Conservation (phyloP, 92 coral and sea anemone species). For the Ricordea florida region DNA sequence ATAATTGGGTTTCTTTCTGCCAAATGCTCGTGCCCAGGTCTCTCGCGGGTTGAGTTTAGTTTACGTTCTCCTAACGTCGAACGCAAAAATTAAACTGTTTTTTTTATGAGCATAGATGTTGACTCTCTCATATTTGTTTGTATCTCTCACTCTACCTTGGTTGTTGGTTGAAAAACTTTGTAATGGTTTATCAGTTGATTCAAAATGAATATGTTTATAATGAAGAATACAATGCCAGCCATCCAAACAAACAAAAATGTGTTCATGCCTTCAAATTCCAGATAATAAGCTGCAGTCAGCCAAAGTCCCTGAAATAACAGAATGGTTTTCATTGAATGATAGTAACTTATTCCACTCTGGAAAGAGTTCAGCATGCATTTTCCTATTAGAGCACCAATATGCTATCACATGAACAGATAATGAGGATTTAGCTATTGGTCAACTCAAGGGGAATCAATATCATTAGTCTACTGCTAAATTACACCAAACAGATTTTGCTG, state of each 20-base stretch:
- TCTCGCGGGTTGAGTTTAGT: too few species aligned
- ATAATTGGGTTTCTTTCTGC: too few species aligned
- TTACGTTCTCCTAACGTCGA: too few species aligned
- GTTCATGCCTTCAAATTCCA: conserved; percentile 93
- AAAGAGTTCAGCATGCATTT: not conserved
- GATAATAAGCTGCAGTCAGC: conserved; percentile 84
- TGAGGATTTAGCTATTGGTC: too few species aligned
- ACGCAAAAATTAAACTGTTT: too few species aligned
- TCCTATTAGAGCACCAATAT: not conserved
- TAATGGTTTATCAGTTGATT: conserved; percentile 58
- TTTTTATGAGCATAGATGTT: too few species aligned
- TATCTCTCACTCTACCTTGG: not conserved
- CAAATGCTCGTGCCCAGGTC: too few species aligned
- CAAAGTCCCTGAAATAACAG: conserved; percentile 74
- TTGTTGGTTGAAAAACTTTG: not conserved
- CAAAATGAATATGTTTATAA: conserved; percentile 84
- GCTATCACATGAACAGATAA: not conserved
- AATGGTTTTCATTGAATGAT: not conserved
- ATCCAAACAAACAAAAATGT: conserved; percentile 83
- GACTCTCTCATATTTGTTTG: not conserved
- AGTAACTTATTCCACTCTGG: not conserved
- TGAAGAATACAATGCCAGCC: conserved; percentile 79
- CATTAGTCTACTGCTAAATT: too few species aligned
- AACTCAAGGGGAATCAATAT: too few species aligned
- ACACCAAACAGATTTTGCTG: too few species aligned